Base-by-base conservation (phyloP, 2,888 invertebrate genomes). In the Ctenicera cuprea region DNA sequence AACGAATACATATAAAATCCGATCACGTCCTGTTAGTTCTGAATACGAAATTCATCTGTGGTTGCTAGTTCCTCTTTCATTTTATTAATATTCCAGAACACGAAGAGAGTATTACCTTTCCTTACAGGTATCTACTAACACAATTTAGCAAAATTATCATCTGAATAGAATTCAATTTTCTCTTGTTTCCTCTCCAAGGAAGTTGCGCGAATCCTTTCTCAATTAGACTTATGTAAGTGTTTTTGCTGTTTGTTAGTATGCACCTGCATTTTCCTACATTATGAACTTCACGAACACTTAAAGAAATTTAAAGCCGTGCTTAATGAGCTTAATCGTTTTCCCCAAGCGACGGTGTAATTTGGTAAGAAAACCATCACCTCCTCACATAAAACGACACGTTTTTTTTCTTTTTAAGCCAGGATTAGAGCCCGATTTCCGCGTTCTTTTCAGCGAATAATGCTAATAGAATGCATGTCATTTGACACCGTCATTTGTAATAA, bases 1-100 rank as follows among this genome's bases (percentile, higher is more conserved):
- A 65, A 59, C 52, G 59, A n/a, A 61, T 37, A 48, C 38, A 62
- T 67, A 38, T 54, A 73, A 67, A 73, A 67, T 73, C 72, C 33
- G 45, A 52, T 73, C 72, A 73, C 72, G 72, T 73, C n/a, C 37
- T 37, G 37, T 68, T 67, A 61, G 67, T 67, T 73, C 43, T 73
- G 67, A 73, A 67, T 73, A 54, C 45, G 61, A 54, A 62, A 68
- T 73, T 73, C 67, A 62, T 67, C 59, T 67, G 43, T 26, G 62
- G 64, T 73, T 72, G 62, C 61, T 67, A 73, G 72, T 67, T 67
- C 67, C 62, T 61, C 43, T 62, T 61, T 26, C 48, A 59, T 61
- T 71, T 71, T 65, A 67, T 54, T 67, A 73, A 62, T 52, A 67
- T 62, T 68, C 67, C 43, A 50, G 67, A 14, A 50, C 72, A 61